phyloP scores from a whole-genome alignment of 2,888 invertebrate species.

The Drosophila quinaria region DNA sequence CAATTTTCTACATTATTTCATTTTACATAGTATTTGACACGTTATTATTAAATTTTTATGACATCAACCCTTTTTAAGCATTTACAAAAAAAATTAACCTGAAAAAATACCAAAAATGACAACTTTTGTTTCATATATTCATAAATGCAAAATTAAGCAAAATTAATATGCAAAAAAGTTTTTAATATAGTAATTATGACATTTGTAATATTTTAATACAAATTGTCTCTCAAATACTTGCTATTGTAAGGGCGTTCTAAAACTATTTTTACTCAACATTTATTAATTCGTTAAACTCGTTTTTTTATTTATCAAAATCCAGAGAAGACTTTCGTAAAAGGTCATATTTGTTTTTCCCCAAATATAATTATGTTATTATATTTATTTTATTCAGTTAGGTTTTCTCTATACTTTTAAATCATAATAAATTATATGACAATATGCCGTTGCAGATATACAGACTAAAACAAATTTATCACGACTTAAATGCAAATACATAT shows the following conservation, averaged over 20 bases:
- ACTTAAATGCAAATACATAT: not conserved
- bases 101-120: slow-evolving; percentile 1
- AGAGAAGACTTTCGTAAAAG: not conserved
- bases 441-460: not conserved
- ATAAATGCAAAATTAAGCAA: slow-evolving; percentile 31
- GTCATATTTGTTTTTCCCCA: not conserved
- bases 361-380: not conserved
- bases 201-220: slow-evolving; percentile 22
- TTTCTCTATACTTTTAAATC: not conserved
- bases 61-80: slow-evolving; percentile 28
- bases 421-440: not conserved
- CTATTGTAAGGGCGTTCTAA: slow-evolving; percentile 16
- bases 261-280: slow-evolving; percentile 31
- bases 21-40: slow-evolving; percentile 32
- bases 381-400: no score
- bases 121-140: slow-evolving; percentile 24
- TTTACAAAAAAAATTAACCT: slow-evolving; percentile 35
- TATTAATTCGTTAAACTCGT: slow-evolving; percentile 50
- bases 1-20: slow-evolving; percentile 31
- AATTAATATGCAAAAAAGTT: slow-evolving; percentile 26
- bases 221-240: slow-evolving; percentile 20
- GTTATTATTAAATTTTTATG: slow-evolving; percentile 50
- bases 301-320: slow-evolving; percentile 1
- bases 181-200: slow-evolving; percentile 39
- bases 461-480: not conserved